Conservation (phyloP, 2,797 vertebrate genomes). For the Coilia nasus region DNA sequence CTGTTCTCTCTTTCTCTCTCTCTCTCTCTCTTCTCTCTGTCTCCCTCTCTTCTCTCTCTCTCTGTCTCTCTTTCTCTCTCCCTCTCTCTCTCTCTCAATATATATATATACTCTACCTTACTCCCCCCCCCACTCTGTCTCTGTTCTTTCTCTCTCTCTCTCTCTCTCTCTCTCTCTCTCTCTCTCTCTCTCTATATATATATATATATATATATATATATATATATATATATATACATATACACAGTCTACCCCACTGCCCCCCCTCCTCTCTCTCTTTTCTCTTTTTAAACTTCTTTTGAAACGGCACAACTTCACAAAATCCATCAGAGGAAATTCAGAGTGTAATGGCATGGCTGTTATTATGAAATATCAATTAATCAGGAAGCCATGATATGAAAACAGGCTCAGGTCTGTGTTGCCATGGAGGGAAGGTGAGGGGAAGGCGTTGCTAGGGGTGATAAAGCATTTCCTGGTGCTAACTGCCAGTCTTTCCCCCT, state of each 20-base stretch:
- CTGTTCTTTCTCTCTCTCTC: no score
- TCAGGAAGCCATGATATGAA: not conserved
- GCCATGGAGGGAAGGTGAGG: constrained; percentile 78
- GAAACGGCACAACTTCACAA: not conserved
- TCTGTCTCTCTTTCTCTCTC: no score
- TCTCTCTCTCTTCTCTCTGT: not conserved
- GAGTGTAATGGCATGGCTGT: not conserved
- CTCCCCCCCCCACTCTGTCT: no score
- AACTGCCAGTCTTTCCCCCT: constrained; percentile 83
- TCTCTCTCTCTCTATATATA: no score
- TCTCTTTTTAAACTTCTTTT: not conserved
- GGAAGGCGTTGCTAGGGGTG: constrained; percentile 80
- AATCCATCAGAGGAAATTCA: not conserved
- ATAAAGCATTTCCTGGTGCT: constrained; percentile 85
- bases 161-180: no score
- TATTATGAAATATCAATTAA: constrained; percentile 14
- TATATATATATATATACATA: no score
- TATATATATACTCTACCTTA: no score
- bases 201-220: no score
- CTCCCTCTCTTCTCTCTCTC: no score
- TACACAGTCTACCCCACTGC: no score
- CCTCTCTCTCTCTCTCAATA: no score
- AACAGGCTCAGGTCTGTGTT: constrained; percentile 73
- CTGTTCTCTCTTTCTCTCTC: not conserved
- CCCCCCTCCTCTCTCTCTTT: not conserved